These are phyloP conservation scores for Rhizoglyphus robini DNA, from an alignment of 1,140 invertebrate species.

Conservation along the genomic window DNA sequence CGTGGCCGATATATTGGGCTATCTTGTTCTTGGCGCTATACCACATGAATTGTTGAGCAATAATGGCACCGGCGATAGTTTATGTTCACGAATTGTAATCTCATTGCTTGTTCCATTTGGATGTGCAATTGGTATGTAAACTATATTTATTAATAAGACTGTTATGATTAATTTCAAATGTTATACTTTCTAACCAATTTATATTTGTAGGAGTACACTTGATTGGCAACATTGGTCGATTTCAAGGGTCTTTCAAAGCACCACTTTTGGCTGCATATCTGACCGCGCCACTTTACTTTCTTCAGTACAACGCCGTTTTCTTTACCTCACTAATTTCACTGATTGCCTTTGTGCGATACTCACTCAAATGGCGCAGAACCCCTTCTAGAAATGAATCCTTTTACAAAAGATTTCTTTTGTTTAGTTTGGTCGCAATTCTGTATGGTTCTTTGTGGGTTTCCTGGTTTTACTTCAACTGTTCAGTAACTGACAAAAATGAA, in stretches of 20 bases:
- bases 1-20: slow-evolving; percentile 63
- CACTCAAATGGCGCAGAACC: slow-evolving; percentile 58
- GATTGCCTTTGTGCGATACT: slow-evolving; percentile 34
- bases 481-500: slow-evolving; percentile 70
- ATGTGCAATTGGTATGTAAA: slow-evolving; percentile 52
- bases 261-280: slow-evolving; percentile 53
- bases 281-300: slow-evolving; percentile 45
- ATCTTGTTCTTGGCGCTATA: slow-evolving; percentile 55
- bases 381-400: slow-evolving; percentile 40
- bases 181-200: slow-evolving; percentile 14
- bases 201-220: slow-evolving; percentile 57
- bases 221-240: slow-evolving; percentile 73
- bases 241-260: slow-evolving; percentile 51
- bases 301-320: slow-evolving; percentile 43
- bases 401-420: slow-evolving; percentile 32
- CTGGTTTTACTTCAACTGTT: slow-evolving; percentile 77
- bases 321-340: slow-evolving; percentile 22
- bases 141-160: slow-evolving; percentile 11
- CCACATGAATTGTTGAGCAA: slow-evolving; percentile 41
- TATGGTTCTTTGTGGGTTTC: slow-evolving; percentile 58
- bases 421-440: slow-evolving; percentile 47
- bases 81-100: slow-evolving; percentile 50
- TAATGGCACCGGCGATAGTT: slow-evolving; percentile 36
- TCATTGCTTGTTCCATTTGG: slow-evolving; percentile 52
- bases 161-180: slow-evolving; percentile 2